phyloP scores from a whole-genome alignment of 2,113 vertebrate species.

The Xyrauchen texanus region DNA sequence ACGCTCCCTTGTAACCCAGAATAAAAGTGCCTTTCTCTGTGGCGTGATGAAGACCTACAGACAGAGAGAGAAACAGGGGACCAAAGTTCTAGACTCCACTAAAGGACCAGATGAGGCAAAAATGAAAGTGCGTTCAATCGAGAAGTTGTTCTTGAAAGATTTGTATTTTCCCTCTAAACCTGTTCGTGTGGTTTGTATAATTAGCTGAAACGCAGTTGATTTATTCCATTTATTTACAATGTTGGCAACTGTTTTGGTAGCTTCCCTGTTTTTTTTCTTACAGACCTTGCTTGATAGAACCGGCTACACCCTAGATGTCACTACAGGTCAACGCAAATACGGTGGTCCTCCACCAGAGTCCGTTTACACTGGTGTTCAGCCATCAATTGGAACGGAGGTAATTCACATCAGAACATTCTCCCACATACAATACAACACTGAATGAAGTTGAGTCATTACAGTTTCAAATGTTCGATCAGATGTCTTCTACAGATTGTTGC shows the following conservation, averaged over 20 bases:
- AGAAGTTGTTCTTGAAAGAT: no score
- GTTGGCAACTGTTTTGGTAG: neutral
- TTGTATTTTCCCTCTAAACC: no score
- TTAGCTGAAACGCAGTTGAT: no score
- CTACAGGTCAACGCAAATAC: constrained; percentile 96
- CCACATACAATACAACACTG: neutral
- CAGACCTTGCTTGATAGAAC: constrained; percentile 94
- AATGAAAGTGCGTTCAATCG: constrained; percentile 81
- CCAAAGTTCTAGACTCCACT: constrained; percentile 91
- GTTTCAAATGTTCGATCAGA: no score
- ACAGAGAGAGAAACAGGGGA: constrained; percentile 97
- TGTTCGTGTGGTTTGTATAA: no score
- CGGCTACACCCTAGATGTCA: constrained; percentile 94
- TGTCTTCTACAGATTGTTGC: neutral
- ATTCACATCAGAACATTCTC: constrained; percentile 2
- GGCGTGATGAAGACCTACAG: constrained; percentile 99
- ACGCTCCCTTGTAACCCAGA: constrained; percentile 70
- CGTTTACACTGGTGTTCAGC: constrained; percentile 88
- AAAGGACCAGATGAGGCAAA: constrained; percentile 98
- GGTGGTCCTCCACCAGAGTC: constrained; percentile 93
- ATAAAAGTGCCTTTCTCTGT: constrained; percentile 99
- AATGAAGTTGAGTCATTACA: neutral
- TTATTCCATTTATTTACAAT: neutral
- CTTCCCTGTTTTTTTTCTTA: constrained; percentile 45
- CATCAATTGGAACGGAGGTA: constrained; percentile 95